phyloP scores from a whole-genome alignment of 2,797 vertebrate species.

The Tapirus indicus region DNA sequence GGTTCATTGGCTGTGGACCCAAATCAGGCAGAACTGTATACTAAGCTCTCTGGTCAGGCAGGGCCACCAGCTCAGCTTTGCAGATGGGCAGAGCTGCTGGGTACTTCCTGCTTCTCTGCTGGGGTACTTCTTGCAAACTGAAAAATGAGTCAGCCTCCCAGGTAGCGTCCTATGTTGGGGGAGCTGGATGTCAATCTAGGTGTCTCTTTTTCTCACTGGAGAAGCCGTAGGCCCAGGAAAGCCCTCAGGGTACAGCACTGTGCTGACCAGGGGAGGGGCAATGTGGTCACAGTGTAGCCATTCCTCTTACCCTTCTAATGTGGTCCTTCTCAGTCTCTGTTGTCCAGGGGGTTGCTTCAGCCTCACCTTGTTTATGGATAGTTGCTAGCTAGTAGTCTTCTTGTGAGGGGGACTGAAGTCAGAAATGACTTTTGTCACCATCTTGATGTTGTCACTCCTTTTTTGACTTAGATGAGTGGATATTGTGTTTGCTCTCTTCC shows the following conservation, averaged over 20 bases:
- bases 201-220: neutral
- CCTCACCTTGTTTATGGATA: neutral
- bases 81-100: neutral
- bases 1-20: neutral
- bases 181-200: neutral
- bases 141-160: neutral
- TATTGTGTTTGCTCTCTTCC: neutral
- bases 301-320: neutral
- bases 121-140: neutral
- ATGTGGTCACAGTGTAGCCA: too few species aligned
- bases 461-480: neutral
- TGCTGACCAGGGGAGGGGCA: neutral
- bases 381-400: neutral
- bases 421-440: neutral
- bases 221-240: neutral
- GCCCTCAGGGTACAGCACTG: neutral
- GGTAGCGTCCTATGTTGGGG: neutral
- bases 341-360: neutral
- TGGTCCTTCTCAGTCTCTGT: neutral
- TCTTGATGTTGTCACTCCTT: neutral
- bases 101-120: neutral
- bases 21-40: neutral
- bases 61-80: neutral
- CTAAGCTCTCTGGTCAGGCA: neutral
- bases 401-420: neutral